Evolutionary conservation across 2,888 invertebrate genomes (phyloP).

Genomic region (Tuta absoluta): DNA sequence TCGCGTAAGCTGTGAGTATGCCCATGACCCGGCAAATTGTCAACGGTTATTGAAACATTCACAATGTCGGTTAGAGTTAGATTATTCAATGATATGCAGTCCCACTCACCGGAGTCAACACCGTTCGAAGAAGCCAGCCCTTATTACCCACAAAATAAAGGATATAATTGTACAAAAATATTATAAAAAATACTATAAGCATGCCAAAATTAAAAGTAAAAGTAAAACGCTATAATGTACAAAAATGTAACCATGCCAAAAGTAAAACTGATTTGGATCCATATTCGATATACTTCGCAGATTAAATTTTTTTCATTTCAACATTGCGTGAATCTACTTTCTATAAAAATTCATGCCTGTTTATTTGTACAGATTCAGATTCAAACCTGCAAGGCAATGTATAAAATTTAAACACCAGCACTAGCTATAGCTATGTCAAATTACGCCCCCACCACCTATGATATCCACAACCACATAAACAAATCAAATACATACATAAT

Average conservation of each 20-base stretch:
- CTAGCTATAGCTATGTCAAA: background rate
- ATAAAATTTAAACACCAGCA: background rate
- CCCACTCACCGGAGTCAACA: conserved; percentile 72
- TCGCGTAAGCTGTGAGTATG: background rate
- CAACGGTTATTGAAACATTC: conserved; percentile 53
- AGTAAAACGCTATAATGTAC: conserved; percentile 1
- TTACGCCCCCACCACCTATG: background rate
- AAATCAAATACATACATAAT: too few relatives aligned
- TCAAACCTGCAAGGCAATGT: too few relatives aligned
- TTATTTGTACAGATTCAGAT: too few relatives aligned
- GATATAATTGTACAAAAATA: conserved; percentile 54
- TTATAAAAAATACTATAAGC: conserved; percentile 34
- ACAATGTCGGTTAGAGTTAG: conserved; percentile 49
- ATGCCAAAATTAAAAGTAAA: conserved; percentile 19
- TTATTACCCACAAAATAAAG: conserved; percentile 73
- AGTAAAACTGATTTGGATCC: too few relatives aligned
- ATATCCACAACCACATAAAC: too few relatives aligned
- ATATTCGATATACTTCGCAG: too few relatives aligned
- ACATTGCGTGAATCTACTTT: too few relatives aligned
- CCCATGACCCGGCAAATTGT: conserved; percentile 19
- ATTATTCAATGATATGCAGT: conserved; percentile 54
- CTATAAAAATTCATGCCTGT: too few relatives aligned
- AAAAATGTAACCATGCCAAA: conserved; percentile 9
- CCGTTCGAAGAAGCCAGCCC: conserved; percentile 65
- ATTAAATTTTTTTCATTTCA: too few relatives aligned